These are phyloP conservation scores for Sebastes dallii DNA, from an alignment of 2,797 vertebrate species.

Conservation along the genomic window DNA sequence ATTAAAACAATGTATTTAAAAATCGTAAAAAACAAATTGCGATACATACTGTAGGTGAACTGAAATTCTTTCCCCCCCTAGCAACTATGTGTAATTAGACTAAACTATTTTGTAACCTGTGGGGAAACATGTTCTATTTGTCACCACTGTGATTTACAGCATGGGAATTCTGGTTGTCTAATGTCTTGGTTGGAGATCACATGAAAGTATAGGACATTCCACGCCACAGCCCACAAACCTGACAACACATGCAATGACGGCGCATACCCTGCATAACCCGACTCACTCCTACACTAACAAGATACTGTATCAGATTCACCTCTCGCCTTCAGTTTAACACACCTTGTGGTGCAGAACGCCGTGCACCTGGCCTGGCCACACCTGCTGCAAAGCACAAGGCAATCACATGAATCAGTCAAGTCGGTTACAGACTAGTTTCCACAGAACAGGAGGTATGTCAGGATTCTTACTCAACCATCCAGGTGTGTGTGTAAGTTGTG, in stretches of 20 bases:
- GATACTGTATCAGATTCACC: constrained; percentile 47
- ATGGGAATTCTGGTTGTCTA: constrained; percentile 16
- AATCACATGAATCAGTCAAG: constrained; percentile 72
- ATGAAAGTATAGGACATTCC: constrained; percentile 37
- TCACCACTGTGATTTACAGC: constrained; percentile 52
- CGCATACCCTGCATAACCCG: constrained; percentile 36
- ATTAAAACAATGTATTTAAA: too few species aligned
- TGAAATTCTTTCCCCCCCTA: rapidly evolving
- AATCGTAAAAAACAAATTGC: too few species aligned
- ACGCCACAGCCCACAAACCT: constrained; percentile 56
- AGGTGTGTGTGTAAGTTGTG: constrained; percentile 42
- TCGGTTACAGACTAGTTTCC: constrained; percentile 53
- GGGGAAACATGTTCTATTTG: constrained; percentile 51
- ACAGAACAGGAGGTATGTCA: constrained; percentile 57
- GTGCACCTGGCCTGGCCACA: constrained; percentile 72
- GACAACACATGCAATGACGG: constrained; percentile 35
- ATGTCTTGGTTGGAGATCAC: constrained; percentile 23
- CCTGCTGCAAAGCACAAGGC: constrained; percentile 62
- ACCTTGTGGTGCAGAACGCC: constrained; percentile 15
- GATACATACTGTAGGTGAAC: too few species aligned
- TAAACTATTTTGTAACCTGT: constrained; percentile 23
- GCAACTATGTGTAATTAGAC: constrained; percentile 56
- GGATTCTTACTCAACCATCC: constrained; percentile 63
- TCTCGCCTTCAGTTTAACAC: constrained; percentile 38
- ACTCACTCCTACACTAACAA: constrained; percentile 6